Percentiles rank a stretch among this genome's conserved stretches.
These are phyloP conservation scores for Orchesellides sinensis DNA, from an alignment of 2,888 invertebrate species.

Conservation along the genomic window DNA sequence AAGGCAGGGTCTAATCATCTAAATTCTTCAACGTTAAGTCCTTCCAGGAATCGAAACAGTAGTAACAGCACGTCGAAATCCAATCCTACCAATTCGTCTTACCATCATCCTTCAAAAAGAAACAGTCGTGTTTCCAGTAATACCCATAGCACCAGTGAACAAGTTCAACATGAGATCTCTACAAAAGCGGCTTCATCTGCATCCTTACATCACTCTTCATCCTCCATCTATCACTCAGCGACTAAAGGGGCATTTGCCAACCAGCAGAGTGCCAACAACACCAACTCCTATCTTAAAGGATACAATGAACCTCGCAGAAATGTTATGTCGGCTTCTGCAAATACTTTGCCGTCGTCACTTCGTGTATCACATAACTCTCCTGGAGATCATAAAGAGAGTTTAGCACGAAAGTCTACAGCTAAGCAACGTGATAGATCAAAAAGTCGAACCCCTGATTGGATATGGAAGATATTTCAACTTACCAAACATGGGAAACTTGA, in stretches of 20 bases:
- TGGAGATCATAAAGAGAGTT: slow-evolving; percentile 45
- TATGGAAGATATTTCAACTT: slow-evolving; percentile 76
- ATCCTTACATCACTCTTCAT: slow-evolving; percentile 33
- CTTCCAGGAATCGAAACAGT: slow-evolving; percentile 21
- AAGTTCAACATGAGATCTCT: slow-evolving; percentile 4
- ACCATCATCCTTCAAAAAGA: slow-evolving; percentile 30
- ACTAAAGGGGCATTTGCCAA: not conserved
- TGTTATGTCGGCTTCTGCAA: not conserved
- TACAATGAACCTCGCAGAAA: slow-evolving; percentile 36
- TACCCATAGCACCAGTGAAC: slow-evolving; percentile 7
- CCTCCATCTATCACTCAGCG: not conserved
- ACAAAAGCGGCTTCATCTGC: slow-evolving; percentile 36
- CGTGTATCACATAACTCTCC: slow-evolving; percentile 42
- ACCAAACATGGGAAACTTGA: slow-evolving; percentile 76
- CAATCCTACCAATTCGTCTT: slow-evolving; percentile 47
- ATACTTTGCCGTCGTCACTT: slow-evolving; percentile 39
- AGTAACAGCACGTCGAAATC: slow-evolving; percentile 30
- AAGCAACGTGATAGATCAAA: slow-evolving; percentile 73
- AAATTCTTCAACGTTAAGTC: slow-evolving; percentile 25
- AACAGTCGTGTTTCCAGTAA: not conserved
- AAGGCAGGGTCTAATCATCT: slow-evolving; percentile 22
- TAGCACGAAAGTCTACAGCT: not conserved
- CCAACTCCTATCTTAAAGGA: slow-evolving; percentile 15
- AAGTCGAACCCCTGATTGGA: slow-evolving; percentile 77
- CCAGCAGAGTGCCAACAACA: not conserved